A percentile compares a stretch with the other conserved stretches of the same genome.
Evolutionary conservation across 2,113 vertebrate species (phyloP).

Genomic region (Mustela lutreola): DNA sequence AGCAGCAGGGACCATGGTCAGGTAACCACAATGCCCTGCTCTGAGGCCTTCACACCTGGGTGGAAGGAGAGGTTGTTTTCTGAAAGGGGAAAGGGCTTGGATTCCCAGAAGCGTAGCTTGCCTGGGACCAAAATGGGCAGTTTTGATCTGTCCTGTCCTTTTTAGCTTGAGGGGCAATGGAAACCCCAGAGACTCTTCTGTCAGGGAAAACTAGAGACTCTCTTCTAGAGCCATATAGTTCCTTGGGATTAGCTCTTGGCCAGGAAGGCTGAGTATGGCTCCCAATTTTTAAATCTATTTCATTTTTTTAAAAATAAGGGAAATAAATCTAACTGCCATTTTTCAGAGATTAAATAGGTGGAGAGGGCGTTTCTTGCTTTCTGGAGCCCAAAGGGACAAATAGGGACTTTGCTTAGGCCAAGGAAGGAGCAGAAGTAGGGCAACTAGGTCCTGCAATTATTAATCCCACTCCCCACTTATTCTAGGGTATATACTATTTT

Average conservation of each 20-base stretch:
- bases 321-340: slow-evolving; percentile 76
- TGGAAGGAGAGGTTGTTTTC: slow-evolving; percentile 61
- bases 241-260: slow-evolving; percentile 82
- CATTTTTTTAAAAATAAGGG: slow-evolving; percentile 69
- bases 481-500: slow-evolving; percentile 82
- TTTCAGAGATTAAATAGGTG: slow-evolving; percentile 75
- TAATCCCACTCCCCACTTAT: slow-evolving; percentile 74
- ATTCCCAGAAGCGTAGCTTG: slow-evolving; percentile 68
- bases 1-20: slow-evolving; percentile 33
- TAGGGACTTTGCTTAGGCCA: slow-evolving; percentile 78
- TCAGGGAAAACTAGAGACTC: slow-evolving; percentile 84
- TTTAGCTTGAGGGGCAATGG: slow-evolving; percentile 60
- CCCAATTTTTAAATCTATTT: slow-evolving; percentile 81
- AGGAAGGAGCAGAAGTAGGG: slow-evolving; percentile 76
- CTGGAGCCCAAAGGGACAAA: slow-evolving; percentile 78
- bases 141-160: slow-evolving; percentile 63
- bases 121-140: slow-evolving; percentile 66
- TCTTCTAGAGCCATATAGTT: slow-evolving; percentile 82
- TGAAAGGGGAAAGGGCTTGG: slow-evolving; percentile 61
- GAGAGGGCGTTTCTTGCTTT: slow-evolving; percentile 80
- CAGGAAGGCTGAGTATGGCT: slow-evolving; percentile 82
- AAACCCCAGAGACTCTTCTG: slow-evolving; percentile 78
- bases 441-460: slow-evolving; percentile 68
- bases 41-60: slow-evolving; percentile 35
- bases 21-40: slow-evolving; percentile 52